Base-by-base conservation (phyloP, 2,113 vertebrate species). In the Illadopsis cleaveri region DNA sequence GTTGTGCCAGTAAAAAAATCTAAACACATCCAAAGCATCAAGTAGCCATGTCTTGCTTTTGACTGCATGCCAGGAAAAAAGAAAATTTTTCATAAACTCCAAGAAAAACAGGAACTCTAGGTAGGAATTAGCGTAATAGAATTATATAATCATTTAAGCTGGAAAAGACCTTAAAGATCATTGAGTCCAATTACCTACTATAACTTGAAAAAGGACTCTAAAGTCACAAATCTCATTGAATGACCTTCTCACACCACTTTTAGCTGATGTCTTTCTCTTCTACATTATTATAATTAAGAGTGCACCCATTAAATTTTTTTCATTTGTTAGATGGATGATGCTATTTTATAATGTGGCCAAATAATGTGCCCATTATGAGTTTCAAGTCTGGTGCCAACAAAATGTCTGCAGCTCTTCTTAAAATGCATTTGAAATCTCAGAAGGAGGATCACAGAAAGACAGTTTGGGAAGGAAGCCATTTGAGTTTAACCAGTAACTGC, bases 271-370 rank as follows among this genome's bases (percentile, higher is more conserved):
- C 86, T 92, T 61, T 56, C 44, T 93, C 62, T 97, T 97, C 87
- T 75, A 96, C 96, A 96, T 91, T 96, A 89, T 97, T 96, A 61
- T 89, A 97, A 96, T 97, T 96, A 95, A 92, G 76, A 97, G 75
- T 94, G 30, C 27, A 77, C 37, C 50, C 73, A 84, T 97, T 97
- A 96, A 79, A 56, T 45, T 12, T 89, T 96, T 97, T 98, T 85
- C 57, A 85, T 97, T 96, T 97, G 92, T 97, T 95, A 93, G 78
- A 97, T 93, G 78, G 91, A 97, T 97, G 90, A 94, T 94, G 87
- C n/a, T 86, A 27, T 92, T 97, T 97, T 94, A 96, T 84, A 92
- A 94, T 78, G 66, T 77, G 80, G 81, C 92, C 88, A 96, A 97
- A 83, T 97, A 97, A 93, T 91, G 18, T 91, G n/a, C 33, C 86